A percentile compares a stretch with the other conserved stretches of the same genome.
Conservation (phyloP, 2,797 vertebrate genomes). For the Hipposideros larvatus region DNA sequence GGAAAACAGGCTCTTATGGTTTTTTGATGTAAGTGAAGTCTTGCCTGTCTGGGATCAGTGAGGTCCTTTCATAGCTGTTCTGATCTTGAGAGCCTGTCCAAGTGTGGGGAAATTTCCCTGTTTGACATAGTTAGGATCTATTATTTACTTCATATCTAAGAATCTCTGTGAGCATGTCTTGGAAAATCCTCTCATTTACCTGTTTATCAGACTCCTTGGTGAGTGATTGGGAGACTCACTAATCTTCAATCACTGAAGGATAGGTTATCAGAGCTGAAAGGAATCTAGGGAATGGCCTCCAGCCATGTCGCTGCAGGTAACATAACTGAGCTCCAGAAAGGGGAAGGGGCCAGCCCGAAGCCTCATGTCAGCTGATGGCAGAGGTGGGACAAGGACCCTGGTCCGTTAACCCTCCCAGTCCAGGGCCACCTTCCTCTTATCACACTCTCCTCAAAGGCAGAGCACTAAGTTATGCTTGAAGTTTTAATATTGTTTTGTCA, state of each 20-base stretch:
- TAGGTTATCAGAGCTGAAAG: background rate
- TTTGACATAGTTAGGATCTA: background rate
- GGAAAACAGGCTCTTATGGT: background rate
- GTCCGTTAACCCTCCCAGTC: background rate
- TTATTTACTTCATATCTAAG: background rate
- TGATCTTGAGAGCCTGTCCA: background rate
- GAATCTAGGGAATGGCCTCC: background rate
- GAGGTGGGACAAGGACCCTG: background rate
- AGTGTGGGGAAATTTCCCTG: background rate
- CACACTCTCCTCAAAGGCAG: background rate
- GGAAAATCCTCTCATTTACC: background rate
- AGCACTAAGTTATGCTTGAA: background rate
- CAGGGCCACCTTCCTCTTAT: background rate
- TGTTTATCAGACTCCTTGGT: background rate
- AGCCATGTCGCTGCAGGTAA: background rate
- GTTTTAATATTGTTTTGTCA: slow-evolving; percentile 42
- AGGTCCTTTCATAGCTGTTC: slow-evolving; percentile 12
- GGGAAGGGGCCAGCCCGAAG: background rate
- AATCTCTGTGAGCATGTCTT: background rate
- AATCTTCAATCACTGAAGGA: background rate
- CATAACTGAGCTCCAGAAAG: background rate
- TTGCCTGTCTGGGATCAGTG: background rate
- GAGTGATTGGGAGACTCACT: background rate
- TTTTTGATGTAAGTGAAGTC: background rate
- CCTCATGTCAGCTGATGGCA: background rate